Evolutionary conservation across 2,797 vertebrate genomes (phyloP).

Genomic region (Typhlichthys eigenmanni): DNA sequence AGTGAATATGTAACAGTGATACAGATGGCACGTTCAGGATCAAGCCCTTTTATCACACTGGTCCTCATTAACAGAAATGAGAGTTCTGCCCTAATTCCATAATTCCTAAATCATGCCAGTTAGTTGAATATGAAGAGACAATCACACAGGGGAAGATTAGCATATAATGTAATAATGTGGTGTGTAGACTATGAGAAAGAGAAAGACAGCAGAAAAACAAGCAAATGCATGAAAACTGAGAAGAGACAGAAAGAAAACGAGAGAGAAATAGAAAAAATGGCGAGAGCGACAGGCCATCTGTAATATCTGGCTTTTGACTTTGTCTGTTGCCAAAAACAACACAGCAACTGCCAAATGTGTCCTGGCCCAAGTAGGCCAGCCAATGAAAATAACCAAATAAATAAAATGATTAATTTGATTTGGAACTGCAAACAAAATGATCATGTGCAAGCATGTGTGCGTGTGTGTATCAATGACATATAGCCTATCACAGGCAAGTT

Average conservation of each 20-base stretch:
- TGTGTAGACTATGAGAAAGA: conserved; percentile 12
- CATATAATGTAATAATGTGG: conserved; percentile 52
- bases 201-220: neutral
- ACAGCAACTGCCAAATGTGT: conserved; percentile 56
- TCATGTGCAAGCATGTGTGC: neutral
- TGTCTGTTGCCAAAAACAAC: conserved; percentile 60
- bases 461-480: conserved; percentile 32
- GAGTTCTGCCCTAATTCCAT: conserved; percentile 75
- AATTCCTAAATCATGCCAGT: conserved; percentile 75
- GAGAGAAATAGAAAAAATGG: conserved; percentile 21
- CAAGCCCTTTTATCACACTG: conserved; percentile 70
- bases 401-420: conserved; percentile 63
- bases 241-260: neutral
- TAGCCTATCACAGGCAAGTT: conserved; percentile 18
- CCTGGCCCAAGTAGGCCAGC: conserved; percentile 36
- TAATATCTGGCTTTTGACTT: conserved; percentile 54
- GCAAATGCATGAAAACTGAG: neutral
- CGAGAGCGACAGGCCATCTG: conserved; percentile 59
- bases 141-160: conserved; percentile 58
- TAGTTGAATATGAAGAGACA: conserved; percentile 66
- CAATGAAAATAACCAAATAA: conserved; percentile 57
- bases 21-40: conserved; percentile 72
- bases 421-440: conserved; percentile 27
- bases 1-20: conserved; percentile 63
- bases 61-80: conserved; percentile 74